A percentile compares a stretch with the other conserved stretches of the same genome.
Evolutionary conservation across 1,140 invertebrate genomes (phyloP).

Genomic region (Matsumurasca onukii): DNA sequence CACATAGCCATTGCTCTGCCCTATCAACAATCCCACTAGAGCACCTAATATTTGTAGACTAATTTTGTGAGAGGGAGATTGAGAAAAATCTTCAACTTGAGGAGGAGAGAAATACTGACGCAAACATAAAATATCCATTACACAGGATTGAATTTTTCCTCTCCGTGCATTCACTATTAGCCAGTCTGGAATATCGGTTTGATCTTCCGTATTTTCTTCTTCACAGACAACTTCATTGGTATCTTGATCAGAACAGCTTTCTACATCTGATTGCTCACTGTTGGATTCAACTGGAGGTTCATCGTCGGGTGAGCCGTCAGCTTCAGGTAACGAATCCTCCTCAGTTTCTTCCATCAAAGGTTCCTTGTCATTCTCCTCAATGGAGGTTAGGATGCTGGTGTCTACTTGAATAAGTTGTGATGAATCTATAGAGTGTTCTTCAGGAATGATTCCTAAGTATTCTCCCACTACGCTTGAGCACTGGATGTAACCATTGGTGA

Average conservation of each 20-base stretch:
- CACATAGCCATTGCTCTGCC: slow-evolving; percentile 8
- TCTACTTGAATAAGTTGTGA: slow-evolving; percentile 46
- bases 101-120: slow-evolving; percentile 65
- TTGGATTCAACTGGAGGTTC: slow-evolving; percentile 20
- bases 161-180: slow-evolving; percentile 60
- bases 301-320: slow-evolving; percentile 10
- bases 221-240: background rate
- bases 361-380: background rate
- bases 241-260: background rate
- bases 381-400: background rate
- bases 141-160: slow-evolving; percentile 59
- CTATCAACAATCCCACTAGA: slow-evolving; percentile 62
- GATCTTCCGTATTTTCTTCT: background rate
- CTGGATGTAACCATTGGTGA: slow-evolving; percentile 62
- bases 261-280: background rate
- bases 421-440: no score
- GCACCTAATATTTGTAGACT: slow-evolving; percentile 63
- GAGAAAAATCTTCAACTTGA: slow-evolving; percentile 70
- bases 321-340: background rate
- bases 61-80: slow-evolving; percentile 59
- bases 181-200: slow-evolving; percentile 57
- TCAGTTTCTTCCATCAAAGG: background rate
- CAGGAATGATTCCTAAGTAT: slow-evolving; percentile 31
- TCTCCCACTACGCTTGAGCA: slow-evolving; percentile 45
- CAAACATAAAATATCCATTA: slow-evolving; percentile 65